phyloP scores from a whole-genome alignment of 2,113 vertebrate species.

The Eidolon helvum region DNA sequence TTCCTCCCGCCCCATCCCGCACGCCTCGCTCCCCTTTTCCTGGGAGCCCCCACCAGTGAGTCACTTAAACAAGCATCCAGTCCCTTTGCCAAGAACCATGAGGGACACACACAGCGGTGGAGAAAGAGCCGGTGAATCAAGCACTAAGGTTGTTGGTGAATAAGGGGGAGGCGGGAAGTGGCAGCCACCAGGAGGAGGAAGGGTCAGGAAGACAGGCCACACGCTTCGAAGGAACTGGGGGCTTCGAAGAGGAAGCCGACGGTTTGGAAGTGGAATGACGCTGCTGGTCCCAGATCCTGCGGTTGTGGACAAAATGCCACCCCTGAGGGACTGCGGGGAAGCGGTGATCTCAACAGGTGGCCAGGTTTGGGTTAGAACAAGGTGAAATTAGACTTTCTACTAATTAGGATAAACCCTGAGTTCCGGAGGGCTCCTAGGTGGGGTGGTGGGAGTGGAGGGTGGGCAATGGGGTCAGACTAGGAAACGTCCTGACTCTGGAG shows the following conservation, averaged over 20 bases:
- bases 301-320: too few species aligned
- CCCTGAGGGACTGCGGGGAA: not conserved
- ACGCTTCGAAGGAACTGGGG: not conserved
- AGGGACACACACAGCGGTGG: too few species aligned
- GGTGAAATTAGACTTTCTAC: not conserved
- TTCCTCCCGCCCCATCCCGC: not conserved
- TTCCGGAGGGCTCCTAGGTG: accelerated
- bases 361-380: not conserved
- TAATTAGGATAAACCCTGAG: accelerated
- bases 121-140: not conserved
- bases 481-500: not conserved
- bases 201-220: accelerated
- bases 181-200: not conserved
- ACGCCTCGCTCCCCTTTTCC: not conserved
- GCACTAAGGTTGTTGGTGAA: accelerated
- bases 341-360: not conserved
- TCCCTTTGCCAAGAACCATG: accelerated
- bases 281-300: not conserved
- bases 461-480: not conserved
- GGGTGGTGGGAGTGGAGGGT: not conserved
- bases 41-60: too few species aligned
- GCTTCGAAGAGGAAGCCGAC: not conserved
- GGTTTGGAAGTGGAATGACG: not conserved
- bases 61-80: not conserved
- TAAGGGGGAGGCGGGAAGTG: too few species aligned